These are phyloP conservation scores for Dallia pectoralis DNA, from an alignment of 2,797 vertebrate species.

Conservation along the genomic window DNA sequence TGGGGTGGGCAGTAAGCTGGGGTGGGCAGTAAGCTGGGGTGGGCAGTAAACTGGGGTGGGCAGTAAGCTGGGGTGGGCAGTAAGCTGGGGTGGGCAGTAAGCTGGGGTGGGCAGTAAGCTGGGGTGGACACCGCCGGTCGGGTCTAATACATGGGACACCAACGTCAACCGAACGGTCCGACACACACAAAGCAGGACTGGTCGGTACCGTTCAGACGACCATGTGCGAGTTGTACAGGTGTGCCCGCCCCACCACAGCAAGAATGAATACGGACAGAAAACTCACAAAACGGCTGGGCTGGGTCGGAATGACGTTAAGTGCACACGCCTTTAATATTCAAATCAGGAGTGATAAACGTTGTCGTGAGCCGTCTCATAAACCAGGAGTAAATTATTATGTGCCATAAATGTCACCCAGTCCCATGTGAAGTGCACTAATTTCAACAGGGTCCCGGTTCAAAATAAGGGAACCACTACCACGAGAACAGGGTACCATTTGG, in stretches of 20 bases:
- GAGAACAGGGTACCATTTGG: background rate
- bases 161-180: no score
- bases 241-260: background rate
- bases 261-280: no score
- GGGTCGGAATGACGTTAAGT: background rate
- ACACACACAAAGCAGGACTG: no score
- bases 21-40: background rate
- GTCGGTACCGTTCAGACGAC: background rate
- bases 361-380: background rate
- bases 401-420: slow-evolving; percentile 19
- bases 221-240: background rate
- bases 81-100: background rate
- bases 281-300: background rate
- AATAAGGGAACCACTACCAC: background rate
- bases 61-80: background rate
- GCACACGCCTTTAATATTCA: background rate
- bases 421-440: background rate
- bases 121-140: no score
- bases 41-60: background rate
- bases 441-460: background rate
- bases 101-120: background rate
- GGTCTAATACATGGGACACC: no score
- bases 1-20: background rate
- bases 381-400: background rate
- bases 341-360: background rate